phyloP scores from a whole-genome alignment of 2,888 invertebrate genomes.

The Raillietiella orientalis region DNA sequence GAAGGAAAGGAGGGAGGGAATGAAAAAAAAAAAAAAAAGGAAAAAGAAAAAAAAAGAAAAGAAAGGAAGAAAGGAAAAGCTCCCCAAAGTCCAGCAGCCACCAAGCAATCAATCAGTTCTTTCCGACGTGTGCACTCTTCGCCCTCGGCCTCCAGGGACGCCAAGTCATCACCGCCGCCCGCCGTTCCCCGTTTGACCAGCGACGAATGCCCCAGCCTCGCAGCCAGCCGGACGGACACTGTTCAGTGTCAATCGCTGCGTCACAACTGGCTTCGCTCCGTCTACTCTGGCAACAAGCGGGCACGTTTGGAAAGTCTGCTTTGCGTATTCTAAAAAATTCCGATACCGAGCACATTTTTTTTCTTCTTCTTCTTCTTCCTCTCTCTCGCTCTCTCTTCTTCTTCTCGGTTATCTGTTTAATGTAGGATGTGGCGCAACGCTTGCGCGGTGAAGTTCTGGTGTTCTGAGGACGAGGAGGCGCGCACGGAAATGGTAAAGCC shows the following conservation, averaged over 20 bases:
- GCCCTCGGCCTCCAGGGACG: conserved; percentile 5
- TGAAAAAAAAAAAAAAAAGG: conserved; percentile 3
- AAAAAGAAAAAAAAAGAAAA: conserved; percentile 3
- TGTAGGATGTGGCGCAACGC: no score
- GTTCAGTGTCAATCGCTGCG: no score
- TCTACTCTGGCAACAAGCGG: no score
- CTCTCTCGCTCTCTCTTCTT: neutral
- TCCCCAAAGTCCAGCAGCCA: conserved; percentile 4
- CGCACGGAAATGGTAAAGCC: no score
- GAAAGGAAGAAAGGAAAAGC: conserved; percentile 2
- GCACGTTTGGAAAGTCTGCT: no score
- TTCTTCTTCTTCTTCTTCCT: conserved; percentile 1
- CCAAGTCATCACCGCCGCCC: conserved; percentile 2
- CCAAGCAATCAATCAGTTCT: conserved; percentile 2
- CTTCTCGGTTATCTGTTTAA: no score
- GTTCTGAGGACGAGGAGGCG: no score
- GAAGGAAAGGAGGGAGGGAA: conserved; percentile 2
- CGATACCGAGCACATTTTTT: conserved; percentile 3
- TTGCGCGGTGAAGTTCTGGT: no score
- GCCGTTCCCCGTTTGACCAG: neutral
- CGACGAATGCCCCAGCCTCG: conserved; percentile 1
- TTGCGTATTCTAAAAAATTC: no score
- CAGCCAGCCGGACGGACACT: neutral
- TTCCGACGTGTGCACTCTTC: conserved; percentile 4
- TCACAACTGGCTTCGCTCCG: no score